phyloP scores from a whole-genome alignment of 30 jellyfish, hydroid and myxozoan genomes.

The Clytia hemisphaerica region DNA sequence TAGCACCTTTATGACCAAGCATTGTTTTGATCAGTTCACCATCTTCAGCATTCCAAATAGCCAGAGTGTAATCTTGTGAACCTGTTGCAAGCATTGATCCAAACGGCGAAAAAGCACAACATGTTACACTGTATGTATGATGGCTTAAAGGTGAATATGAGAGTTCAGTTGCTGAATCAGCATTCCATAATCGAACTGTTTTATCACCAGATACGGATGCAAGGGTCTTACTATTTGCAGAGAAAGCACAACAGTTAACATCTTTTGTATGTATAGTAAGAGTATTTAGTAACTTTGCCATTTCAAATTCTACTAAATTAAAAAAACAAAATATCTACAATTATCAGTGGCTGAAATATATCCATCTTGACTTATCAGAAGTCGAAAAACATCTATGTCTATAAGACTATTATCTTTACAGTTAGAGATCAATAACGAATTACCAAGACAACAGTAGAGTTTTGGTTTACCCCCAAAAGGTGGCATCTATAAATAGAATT shows the following conservation, averaged over 20 bases:
- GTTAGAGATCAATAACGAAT: no score
- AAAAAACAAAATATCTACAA: no score
- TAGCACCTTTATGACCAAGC: slow-evolving; percentile 73
- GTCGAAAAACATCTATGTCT: no score
- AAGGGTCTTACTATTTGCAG: slow-evolving; percentile 56
- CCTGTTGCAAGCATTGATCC: slow-evolving; percentile 84
- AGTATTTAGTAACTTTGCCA: slow-evolving; percentile 63
- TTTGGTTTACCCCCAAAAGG: no score
- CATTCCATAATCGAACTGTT: slow-evolving; percentile 66
- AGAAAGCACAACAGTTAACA: slow-evolving; percentile 72
- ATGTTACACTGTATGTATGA: slow-evolving; percentile 59
- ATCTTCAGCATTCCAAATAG: slow-evolving; percentile 71
- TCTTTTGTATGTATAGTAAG: slow-evolving; percentile 70
- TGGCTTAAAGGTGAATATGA: slow-evolving; percentile 66
- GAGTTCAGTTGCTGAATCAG: slow-evolving; percentile 53
- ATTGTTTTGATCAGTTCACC: slow-evolving; percentile 54
- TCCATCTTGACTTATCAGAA: no score
- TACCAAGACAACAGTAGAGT: no score
- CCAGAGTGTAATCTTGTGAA: slow-evolving; percentile 71
- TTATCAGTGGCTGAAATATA: no score
- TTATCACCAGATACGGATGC: slow-evolving; percentile 87
- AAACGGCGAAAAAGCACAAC: slow-evolving; percentile 86
- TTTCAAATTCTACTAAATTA: no score
- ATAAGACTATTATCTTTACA: no score
- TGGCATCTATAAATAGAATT: no score